A percentile compares a stretch with the other conserved stretches of the same genome.
Conservation (phyloP, 2,113 vertebrate genomes). For the Lycocorax pyrrhopterus region DNA sequence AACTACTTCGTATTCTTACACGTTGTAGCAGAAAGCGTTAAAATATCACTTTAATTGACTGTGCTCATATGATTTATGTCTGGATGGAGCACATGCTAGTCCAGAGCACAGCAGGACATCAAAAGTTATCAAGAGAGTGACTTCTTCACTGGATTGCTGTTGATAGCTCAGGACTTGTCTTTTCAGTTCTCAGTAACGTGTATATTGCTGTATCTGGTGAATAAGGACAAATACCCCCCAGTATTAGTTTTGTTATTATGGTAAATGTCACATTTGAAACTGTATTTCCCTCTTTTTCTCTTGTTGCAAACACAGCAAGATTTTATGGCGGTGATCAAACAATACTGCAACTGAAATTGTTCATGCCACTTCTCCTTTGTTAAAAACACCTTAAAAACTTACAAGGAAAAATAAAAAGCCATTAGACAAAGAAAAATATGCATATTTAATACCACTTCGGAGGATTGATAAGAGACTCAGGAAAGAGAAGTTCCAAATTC, state of each 20-base stretch:
- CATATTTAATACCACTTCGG: not conserved
- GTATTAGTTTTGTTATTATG: not conserved
- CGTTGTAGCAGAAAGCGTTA: not conserved
- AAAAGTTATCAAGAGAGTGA: not conserved
- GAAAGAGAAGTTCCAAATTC: not conserved
- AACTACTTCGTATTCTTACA: not conserved
- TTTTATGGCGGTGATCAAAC: not conserved
- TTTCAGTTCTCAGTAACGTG: not conserved
- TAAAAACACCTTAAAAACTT: not conserved
- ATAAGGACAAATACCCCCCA: not conserved
- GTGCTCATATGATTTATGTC: not conserved
- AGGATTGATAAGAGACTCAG: not conserved
- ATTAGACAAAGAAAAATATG: not conserved
- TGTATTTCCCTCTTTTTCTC: not conserved
- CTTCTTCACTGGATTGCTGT: not conserved
- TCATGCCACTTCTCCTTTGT: not conserved
- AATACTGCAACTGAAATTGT: not conserved
- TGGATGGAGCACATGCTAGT: not conserved
- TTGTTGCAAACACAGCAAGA: not conserved
- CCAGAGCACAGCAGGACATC: not conserved
- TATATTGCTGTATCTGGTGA: not conserved
- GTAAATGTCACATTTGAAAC: not conserved
- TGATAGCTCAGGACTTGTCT: not conserved
- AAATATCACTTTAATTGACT: not conserved
- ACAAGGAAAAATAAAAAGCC: not conserved